A percentile compares a stretch with the other conserved stretches of the same genome.
Conservation (phyloP, 2,797 vertebrate genomes). For the Periparus ater region DNA sequence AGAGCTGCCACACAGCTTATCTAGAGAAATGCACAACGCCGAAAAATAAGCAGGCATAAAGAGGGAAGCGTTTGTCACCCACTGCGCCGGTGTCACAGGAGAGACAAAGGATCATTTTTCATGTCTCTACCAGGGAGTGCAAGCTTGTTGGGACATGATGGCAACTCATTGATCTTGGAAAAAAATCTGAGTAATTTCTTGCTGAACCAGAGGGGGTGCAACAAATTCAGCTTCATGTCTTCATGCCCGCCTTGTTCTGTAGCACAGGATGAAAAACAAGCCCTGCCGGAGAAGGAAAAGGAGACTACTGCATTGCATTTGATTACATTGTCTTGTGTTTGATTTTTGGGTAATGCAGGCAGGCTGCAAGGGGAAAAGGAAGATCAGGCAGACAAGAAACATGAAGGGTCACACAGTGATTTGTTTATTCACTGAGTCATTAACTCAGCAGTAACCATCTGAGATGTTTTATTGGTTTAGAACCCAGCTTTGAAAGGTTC, state of each 20-base stretch:
- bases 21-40: not conserved
- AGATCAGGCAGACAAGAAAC: not conserved
- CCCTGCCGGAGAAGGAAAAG: not conserved
- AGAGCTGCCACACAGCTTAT: constrained; percentile 6
- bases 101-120: constrained; percentile 45
- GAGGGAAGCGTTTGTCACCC: constrained; percentile 25
- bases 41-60: not conserved
- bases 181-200: constrained; percentile 20
- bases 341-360: not conserved
- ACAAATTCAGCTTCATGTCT: not conserved
- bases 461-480: not conserved
- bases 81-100: not conserved
- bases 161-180: not conserved
- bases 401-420: not conserved
- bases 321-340: not conserved
- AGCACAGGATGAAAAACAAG: not conserved
- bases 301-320: not conserved
- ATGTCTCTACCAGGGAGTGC: not conserved
- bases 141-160: not conserved
- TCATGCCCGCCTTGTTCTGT: not conserved
- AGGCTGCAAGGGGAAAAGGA: not conserved
- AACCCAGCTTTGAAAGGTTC: not conserved
- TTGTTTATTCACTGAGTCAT: not conserved
- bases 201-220: not conserved
- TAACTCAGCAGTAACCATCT: not conserved